Percentiles rank a stretch among this genome's conserved stretches.
These are phyloP conservation scores for Chloroceryle inda DNA, from an alignment of 2,797 vertebrate genomes.

Conservation along the genomic window DNA sequence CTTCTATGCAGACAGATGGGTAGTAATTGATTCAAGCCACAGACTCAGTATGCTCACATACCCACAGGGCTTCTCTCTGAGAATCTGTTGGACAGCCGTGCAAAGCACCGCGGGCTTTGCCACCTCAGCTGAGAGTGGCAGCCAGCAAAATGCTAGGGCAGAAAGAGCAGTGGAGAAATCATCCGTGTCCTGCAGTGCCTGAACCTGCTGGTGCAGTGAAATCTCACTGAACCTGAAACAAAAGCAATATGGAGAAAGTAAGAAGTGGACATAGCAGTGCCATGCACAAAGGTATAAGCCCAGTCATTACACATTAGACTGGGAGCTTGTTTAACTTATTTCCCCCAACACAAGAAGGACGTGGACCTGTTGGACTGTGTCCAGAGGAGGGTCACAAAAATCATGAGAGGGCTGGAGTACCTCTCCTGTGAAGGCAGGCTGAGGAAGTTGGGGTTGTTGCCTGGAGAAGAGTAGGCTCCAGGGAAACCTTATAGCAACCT, in stretches of 20 bases:
- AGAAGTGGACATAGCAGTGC: background rate
- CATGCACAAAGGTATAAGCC: background rate
- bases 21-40: background rate
- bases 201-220: background rate
- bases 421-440: no score
- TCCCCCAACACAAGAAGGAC: no score
- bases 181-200: background rate
- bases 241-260: background rate
- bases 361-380: no score
- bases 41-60: background rate
- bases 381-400: no score
- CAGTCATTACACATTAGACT: background rate
- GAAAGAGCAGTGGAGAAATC: background rate
- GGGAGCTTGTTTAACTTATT: background rate
- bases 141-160: background rate
- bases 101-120: background rate
- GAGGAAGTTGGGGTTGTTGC: no score
- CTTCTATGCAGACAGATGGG: background rate
- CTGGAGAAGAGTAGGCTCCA: no score
- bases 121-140: background rate
- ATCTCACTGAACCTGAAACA: background rate
- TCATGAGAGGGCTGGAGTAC: no score
- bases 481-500: no score
- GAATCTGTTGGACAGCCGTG: background rate
- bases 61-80: background rate